Conservation (phyloP, 2,113 vertebrate genomes). For the Myocastor coypus region DNA sequence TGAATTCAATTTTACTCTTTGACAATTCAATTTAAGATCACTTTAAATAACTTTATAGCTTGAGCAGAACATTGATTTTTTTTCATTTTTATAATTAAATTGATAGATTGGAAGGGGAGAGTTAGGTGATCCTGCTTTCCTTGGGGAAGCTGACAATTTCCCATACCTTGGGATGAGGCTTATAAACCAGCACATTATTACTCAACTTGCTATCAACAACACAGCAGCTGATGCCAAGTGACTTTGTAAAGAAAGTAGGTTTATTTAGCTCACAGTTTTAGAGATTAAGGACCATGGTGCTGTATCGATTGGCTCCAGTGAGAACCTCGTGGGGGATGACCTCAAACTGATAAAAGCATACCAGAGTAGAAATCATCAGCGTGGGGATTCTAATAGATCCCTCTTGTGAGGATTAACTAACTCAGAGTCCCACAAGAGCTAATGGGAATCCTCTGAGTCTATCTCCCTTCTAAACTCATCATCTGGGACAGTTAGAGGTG, state of each 20-base stretch:
- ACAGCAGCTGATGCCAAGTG: too few species aligned
- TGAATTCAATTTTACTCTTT: neutral
- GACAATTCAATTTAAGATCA: neutral
- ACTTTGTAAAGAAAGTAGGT: neutral
- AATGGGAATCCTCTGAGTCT: too few species aligned
- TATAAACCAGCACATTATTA: neutral
- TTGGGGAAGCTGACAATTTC: neutral
- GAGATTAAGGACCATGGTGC: neutral
- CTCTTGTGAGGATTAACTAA: neutral
- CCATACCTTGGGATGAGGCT: too few species aligned
- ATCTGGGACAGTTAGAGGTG: neutral
- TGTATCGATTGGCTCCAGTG: neutral
- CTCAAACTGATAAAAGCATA: neutral
- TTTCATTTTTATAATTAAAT: neutral
- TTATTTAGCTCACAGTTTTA: neutral
- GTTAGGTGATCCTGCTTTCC: neutral
- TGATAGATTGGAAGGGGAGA: too few species aligned
- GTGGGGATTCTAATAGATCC: neutral
- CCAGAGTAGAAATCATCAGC: neutral
- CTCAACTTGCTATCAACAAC: neutral
- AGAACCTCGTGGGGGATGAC: neutral
- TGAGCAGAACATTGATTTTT: neutral
- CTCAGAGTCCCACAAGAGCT: neutral
- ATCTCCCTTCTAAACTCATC: neutral
- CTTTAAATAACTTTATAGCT: neutral